phyloP scores from a whole-genome alignment of 2,113 vertebrate genomes.

The Engraulis encrasicolus region DNA sequence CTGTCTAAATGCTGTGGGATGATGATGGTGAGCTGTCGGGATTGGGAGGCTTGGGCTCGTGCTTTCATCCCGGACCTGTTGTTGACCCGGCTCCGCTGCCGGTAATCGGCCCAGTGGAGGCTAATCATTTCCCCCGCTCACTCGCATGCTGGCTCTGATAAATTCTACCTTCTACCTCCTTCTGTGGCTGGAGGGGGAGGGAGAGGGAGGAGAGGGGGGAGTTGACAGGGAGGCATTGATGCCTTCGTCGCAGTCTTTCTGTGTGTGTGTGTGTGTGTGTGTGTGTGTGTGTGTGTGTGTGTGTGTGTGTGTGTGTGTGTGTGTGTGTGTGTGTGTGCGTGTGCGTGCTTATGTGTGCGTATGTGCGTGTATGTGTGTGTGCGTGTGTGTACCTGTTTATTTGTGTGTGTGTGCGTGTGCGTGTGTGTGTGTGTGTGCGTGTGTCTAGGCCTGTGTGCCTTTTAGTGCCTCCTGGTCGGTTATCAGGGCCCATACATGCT shows the following conservation, averaged over 20 bases:
- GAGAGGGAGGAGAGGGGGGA: conserved; percentile 70
- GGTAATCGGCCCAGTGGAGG: conserved; percentile 96
- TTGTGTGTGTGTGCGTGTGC: background rate
- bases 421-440: background rate
- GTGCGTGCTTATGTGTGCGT: too few species aligned
- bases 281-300: background rate
- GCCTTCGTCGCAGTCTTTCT: conserved; percentile 58
- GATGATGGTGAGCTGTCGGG: conserved; percentile 80
- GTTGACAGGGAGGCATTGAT: conserved; percentile 14
- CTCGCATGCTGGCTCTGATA: conserved; percentile 98
- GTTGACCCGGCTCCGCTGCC: conserved; percentile 88
- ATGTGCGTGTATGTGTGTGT: background rate
- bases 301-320: background rate
- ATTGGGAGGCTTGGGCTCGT: conserved; percentile 93
- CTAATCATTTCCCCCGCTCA: conserved; percentile 96
- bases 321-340: background rate
- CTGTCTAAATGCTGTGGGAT: conserved; percentile 89
- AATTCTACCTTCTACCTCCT: conserved; percentile 94
- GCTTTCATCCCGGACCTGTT: conserved; percentile 95
- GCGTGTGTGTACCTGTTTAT: background rate
- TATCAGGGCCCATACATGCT: conserved; percentile 84
- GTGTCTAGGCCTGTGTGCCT: too few species aligned
- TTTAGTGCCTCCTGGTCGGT: conserved; percentile 83
- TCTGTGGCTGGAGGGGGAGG: too few species aligned
- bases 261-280: background rate